Conservation (phyloP, 2,797 vertebrate species). For the Hoplostethus atlanticus region DNA sequence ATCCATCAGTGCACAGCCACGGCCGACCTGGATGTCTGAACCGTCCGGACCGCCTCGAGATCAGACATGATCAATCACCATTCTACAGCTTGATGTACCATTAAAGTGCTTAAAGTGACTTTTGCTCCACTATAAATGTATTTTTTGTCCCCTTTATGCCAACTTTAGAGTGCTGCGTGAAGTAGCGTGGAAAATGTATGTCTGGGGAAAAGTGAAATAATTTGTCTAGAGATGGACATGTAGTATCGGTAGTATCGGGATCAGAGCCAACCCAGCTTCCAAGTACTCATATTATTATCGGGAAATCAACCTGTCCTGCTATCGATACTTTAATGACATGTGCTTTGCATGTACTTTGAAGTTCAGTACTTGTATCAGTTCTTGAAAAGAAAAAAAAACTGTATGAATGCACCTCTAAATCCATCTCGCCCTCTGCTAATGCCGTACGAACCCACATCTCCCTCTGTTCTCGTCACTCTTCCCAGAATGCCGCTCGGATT, state of each 20-base stretch:
- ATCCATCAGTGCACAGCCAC: constrained; percentile 64
- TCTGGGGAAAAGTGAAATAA: not conserved
- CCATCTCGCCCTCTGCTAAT: too few relatives aligned
- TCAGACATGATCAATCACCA: constrained; percentile 44
- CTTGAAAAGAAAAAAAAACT: too few relatives aligned
- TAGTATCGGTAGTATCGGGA: not conserved
- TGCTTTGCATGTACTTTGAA: too few relatives aligned
- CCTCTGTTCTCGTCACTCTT: constrained; percentile 8
- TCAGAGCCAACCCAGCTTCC: not conserved
- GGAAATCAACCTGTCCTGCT: too few relatives aligned
- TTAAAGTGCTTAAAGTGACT: constrained; percentile 18
- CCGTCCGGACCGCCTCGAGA: constrained; percentile 23
- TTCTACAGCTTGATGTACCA: constrained; percentile 3
- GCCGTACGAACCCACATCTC: not conserved
- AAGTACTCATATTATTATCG: too few relatives aligned
- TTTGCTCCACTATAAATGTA: constrained; percentile 5
- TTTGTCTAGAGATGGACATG: not conserved
- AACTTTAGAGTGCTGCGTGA: not conserved
- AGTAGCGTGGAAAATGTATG: not conserved
- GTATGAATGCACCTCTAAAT: too few relatives aligned
- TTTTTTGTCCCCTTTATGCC: constrained; percentile 1
- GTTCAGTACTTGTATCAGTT: too few relatives aligned
- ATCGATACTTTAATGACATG: too few relatives aligned
- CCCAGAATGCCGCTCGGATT: constrained; percentile 96
- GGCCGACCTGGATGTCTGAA: constrained; percentile 36